Evolutionary conservation across 2,113 vertebrate species (phyloP), one percentile per base, ranked within the genome.

Genomic region (Nymphicus hollandicus): DNA sequence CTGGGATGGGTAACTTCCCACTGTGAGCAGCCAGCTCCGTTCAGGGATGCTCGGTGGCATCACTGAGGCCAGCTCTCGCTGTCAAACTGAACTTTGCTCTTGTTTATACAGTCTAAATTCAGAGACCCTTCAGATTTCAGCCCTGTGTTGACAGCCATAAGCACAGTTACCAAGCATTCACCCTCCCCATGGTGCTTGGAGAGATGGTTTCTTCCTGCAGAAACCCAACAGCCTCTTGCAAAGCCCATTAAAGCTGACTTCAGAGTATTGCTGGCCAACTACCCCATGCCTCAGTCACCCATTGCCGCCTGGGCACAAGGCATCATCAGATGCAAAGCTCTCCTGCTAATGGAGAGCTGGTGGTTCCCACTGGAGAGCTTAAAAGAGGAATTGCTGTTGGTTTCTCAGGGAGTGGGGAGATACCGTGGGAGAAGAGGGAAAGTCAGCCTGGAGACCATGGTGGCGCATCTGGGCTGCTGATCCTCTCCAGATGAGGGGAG

Each of bases 21-120:
- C 22, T n/a, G 17, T 0, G 3, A 46, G 41, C 46, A n/a, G 5
- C 10, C 52, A 68, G 39, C 44, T 68, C 35, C 39, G 18, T 17
- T 18, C 2, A 1, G 81, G 52, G 86, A 44, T 25, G 17, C 58
- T 46, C 10, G 3, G 43, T 2, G 9, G 5, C 31, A 10, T 17
- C 1, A 1, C 20, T 16, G 50, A 39, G 37, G 33, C 47, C 46
- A 39, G 43, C 7, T 68, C 43, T 79, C 0, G 2, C 37, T 39
- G 44, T 22, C 52, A 71, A 31, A 44, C 43, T 37, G 16, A 82
- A 33, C 52, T 47, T 82, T 41, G 37, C 20, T 56, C 5, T 82
- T 1, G 0, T 53, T 60, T 49, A 10, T 4, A 14, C 0, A 0
- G 10, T 55, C 65, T 28, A 11, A 80, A 44, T n/a, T 61, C 76